Percentiles rank a stretch among this genome's conserved stretches.
Evolutionary conservation across 2,888 invertebrate species (phyloP).

Genomic region (Mesoligia furuncula): DNA sequence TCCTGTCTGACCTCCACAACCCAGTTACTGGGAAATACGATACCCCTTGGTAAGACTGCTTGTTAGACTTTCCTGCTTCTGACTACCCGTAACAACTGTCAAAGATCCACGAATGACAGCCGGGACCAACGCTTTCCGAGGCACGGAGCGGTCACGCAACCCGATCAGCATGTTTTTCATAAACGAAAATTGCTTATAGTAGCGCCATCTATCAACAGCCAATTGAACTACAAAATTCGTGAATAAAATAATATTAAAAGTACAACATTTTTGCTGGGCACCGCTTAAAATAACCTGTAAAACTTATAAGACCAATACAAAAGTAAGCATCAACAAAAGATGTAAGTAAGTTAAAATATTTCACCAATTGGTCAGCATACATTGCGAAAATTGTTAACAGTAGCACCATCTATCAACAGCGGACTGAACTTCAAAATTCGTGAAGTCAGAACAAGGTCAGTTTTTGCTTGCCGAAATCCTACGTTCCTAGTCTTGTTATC

Average conservation of each 20-base stretch:
- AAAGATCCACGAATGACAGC: no score
- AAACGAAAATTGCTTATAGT: neutral
- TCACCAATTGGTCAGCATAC: no score
- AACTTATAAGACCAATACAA: neutral
- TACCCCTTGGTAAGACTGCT: no score
- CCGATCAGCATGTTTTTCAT: neutral
- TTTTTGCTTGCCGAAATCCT: neutral
- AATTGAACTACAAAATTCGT: neutral
- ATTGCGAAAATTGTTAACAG: no score
- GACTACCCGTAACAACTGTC: no score
- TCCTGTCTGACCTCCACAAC: no score
- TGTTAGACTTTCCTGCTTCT: no score
- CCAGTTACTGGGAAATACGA: no score
- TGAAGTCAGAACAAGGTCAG: neutral
- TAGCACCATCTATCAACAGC: neutral
- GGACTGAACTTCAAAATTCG: neutral
- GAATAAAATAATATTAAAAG: neutral
- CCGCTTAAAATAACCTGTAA: neutral
- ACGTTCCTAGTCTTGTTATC: neutral
- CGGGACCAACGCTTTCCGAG: no score
- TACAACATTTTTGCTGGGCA: neutral
- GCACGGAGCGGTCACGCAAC: no score
- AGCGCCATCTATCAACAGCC: neutral
- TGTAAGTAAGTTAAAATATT: no score
- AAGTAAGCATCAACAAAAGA: neutral